Evolutionary conservation across 92 coral and sea anemone genomes (phyloP), one percentile per base, ranked within the genome.

Genomic region (Metridium senile): DNA sequence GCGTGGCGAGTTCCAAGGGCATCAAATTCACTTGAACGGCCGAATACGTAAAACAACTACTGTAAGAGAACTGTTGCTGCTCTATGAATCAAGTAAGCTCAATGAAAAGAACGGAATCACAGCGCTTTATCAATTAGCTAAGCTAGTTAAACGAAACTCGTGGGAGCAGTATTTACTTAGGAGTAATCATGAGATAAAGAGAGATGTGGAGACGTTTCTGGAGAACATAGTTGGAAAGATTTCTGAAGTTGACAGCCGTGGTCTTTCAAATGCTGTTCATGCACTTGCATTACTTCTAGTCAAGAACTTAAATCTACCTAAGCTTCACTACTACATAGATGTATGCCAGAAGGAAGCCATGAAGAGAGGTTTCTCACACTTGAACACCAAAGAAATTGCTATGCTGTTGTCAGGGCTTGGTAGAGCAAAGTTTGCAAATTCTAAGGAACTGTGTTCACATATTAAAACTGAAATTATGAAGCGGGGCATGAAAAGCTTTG

Each of bases 341-440:
- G 11, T 29, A 23, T 79, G 84, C 46, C 53, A 51, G 33, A 57
- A 54, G 17, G 76, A 79, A 45, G 74, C 74, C 46, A 28, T 30
- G 18, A 33, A 43, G 25, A 79, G 84, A 58, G 84, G 84, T 7
- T 58, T 79, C 43, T n/a, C 49, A 1, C 63, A 69, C 33, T 43
- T 79, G 0, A 58, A 70, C 35, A 22, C 69, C 13, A 68, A 67
- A 26, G 84, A 79, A 22, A 79, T 79, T 11, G 84, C 84, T 0
- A 79, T 79, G 84, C 35, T 79, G 34, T 34, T 79, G 66, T 79
- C 84, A 20, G 84, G 84, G 8, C 84, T 79, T 34, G 84, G 84
- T 29, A 56, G 84, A 58, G 84, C 84, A 7, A 79, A 61, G 49
- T 11, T 70, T 69, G 76, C 56, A 21, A 39, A 79, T 58, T 57